These are phyloP conservation scores for Syrphus vitripennis DNA, from an alignment of 2,888 invertebrate species.

Conservation along the genomic window DNA sequence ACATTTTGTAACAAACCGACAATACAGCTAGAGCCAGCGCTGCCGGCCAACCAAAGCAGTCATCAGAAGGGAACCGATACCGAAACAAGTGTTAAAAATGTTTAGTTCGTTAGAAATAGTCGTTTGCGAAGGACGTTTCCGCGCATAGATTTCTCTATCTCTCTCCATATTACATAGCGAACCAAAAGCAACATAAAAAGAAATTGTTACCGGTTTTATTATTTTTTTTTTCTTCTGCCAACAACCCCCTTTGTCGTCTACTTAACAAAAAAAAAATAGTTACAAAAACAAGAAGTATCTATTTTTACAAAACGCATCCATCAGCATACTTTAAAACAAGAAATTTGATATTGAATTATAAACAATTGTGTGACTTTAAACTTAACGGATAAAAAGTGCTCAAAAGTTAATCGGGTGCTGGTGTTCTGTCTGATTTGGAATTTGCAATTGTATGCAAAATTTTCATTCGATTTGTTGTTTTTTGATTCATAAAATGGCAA, in stretches of 20 bases:
- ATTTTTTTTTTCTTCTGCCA: conserved; percentile 11
- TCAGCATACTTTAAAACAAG: neutral
- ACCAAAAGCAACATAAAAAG: conserved; percentile 1
- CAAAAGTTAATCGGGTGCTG: neutral
- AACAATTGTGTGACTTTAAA: neutral
- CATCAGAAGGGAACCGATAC: neutral
- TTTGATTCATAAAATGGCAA: neutral
- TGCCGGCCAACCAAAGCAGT: neutral
- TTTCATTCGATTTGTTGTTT: neutral
- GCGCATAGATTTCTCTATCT: conserved; percentile 40
- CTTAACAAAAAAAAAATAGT: neutral
- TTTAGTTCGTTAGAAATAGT: conserved; percentile 66
- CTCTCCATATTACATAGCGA: neutral
- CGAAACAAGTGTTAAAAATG: conserved; percentile 61
- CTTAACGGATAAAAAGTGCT: neutral
- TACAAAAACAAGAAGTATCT: conserved; percentile 15
- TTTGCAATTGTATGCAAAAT: neutral
- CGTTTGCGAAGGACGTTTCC: conserved; percentile 59
- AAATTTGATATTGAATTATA: no score
- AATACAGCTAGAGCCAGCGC: neutral
- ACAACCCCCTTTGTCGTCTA: conserved; percentile 1
- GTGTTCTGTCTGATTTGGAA: neutral
- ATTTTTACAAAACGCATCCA: neutral
- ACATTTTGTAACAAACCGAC: neutral
- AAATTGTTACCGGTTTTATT: conserved; percentile 63